These are phyloP conservation scores for Felis chaus DNA, from an alignment of 2,113 vertebrate species.

Conservation along the genomic window DNA sequence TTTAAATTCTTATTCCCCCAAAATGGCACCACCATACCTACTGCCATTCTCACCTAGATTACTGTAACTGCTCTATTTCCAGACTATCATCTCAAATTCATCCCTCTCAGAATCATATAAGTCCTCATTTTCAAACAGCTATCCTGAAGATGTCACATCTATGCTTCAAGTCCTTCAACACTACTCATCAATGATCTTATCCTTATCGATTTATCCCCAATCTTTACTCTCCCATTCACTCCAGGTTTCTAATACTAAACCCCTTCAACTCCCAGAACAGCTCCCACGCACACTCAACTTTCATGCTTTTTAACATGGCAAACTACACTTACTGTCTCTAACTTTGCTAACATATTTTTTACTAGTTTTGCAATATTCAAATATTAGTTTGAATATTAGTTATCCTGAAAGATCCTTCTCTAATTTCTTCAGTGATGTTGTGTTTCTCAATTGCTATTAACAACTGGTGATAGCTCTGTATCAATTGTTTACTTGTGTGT, in stretches of 20 bases:
- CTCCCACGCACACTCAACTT: not conserved
- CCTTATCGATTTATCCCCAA: not conserved
- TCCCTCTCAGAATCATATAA: not conserved
- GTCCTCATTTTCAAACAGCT: not conserved
- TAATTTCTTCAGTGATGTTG: not conserved
- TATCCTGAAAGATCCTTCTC: not conserved
- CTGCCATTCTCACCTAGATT: not conserved
- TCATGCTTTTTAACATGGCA: not conserved
- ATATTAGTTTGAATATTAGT: not conserved
- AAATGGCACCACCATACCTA: not conserved
- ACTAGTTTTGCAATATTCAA: not conserved
- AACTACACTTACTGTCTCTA: not conserved
- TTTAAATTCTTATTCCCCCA: conserved; percentile 26
- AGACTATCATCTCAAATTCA: not conserved
- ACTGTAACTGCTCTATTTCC: not conserved
- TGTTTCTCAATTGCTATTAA: not conserved
- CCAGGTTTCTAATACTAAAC: not conserved
- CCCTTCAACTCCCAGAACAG: not conserved
- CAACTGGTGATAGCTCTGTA: not conserved
- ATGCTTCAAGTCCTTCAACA: not conserved
- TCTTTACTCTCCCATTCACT: not conserved
- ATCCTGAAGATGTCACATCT: not conserved
- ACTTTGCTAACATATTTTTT: not conserved
- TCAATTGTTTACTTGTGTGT: not conserved
- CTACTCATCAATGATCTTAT: not conserved